Evolutionary conservation across 2,797 vertebrate species (phyloP).

Genomic region (Champsocephalus gunnari): DNA sequence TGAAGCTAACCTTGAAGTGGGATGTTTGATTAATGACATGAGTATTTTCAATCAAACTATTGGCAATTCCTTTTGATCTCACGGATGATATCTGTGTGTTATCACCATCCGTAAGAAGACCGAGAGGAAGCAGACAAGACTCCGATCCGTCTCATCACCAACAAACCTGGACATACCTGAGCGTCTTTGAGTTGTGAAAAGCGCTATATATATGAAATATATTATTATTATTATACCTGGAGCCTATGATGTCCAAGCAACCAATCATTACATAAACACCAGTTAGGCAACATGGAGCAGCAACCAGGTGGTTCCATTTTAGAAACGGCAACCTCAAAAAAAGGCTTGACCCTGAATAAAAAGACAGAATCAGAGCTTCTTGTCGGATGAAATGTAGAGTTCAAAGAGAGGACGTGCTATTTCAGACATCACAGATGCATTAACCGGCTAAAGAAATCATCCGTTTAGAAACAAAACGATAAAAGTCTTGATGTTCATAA

Average conservation of each 20-base stretch:
- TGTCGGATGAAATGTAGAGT: not conserved
- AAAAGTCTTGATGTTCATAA: slow-evolving; percentile 15
- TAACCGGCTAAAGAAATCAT: slow-evolving; percentile 6
- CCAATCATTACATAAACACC: slow-evolving; percentile 9
- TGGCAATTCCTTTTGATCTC: not conserved
- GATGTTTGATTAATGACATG: not conserved
- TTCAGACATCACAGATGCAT: slow-evolving; percentile 9
- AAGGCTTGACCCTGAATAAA: slow-evolving; percentile 42
- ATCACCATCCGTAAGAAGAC: not conserved
- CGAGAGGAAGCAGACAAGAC: not conserved
- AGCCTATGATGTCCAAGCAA: too few species aligned
- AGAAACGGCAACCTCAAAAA: slow-evolving; percentile 32
- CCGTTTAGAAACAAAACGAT: slow-evolving; percentile 14
- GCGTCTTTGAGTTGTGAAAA: too few species aligned
- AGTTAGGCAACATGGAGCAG: not conserved
- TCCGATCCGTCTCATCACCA: not conserved
- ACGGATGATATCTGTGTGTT: too few species aligned
- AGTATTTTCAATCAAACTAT: not conserved
- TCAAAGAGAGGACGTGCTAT: slow-evolving; percentile 5
- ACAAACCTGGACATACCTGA: too few species aligned
- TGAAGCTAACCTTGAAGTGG: not conserved
- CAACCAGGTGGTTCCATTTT: slow-evolving; percentile 34
- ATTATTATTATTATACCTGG: too few species aligned
- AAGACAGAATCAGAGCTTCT: slow-evolving; percentile 5
- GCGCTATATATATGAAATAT: too few species aligned